A percentile compares a stretch with the other conserved stretches of the same genome.
These are phyloP conservation scores for Apodemus agrarius DNA, from an alignment of 2,797 vertebrate genomes.

Conservation along the genomic window DNA sequence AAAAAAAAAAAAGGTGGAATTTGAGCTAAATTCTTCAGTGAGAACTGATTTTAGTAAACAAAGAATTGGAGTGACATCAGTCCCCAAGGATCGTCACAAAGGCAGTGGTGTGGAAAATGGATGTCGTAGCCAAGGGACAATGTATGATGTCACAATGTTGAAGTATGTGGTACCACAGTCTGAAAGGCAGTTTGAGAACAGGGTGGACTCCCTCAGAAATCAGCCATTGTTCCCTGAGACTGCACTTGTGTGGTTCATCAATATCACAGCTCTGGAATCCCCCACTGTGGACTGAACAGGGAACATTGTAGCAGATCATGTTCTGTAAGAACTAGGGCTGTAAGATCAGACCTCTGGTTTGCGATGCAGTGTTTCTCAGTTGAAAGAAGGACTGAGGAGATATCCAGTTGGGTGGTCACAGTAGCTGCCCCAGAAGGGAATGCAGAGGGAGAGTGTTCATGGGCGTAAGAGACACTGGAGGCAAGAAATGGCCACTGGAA, in stretches of 20 bases:
- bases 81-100: neutral
- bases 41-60: neutral
- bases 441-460: neutral
- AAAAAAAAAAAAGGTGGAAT: neutral
- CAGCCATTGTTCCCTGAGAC: neutral
- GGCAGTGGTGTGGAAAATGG: neutral
- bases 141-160: neutral
- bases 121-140: neutral
- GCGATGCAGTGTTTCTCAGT: too few species aligned
- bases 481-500: neutral
- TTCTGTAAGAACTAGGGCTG: neutral
- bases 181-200: neutral
- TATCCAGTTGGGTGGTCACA: neutral
- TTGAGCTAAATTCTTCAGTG: constrained; percentile 14
- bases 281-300: neutral
- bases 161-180: neutral
- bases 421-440: neutral
- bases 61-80: neutral
- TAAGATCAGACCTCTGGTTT: too few species aligned
- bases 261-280: neutral
- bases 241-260: neutral
- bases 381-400: neutral
- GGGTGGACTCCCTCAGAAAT: neutral
- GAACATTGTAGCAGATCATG: neutral
- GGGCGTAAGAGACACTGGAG: neutral